Base-by-base conservation (phyloP, 1,140 invertebrate genomes). In the Diorhabda elongata region DNA sequence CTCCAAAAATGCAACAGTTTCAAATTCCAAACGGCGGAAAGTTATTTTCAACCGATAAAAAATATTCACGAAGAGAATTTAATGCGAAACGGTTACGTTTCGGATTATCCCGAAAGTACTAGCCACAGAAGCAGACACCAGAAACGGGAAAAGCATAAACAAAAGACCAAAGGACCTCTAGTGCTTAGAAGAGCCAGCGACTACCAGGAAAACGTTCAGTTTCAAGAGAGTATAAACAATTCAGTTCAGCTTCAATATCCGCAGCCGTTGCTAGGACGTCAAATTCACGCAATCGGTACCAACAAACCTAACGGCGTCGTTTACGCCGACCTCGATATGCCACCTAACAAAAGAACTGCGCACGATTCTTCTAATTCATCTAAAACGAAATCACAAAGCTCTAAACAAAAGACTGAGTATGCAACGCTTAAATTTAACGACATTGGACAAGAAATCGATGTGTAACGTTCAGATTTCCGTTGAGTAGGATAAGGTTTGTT, bases 361-460 rank as follows among this genome's bases (percentile, higher is more conserved):
- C 65, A 72, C 47, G 67, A 70, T 4, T 69, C 67, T 2, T 8
- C 47, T n/a, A 66, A 60, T 56, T 73, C 70, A 5, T 69, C 66
- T 11, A 71, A 71, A 58, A 73, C 64, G 58, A 71, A 73, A 56
- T 52, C 47, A 52, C 75, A 74, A 71, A 80, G 79, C 68, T 68
- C 72, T 43, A 79, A 80, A 75, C 70, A 73, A 68, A 83, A 83
- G 80, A 89, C 87, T 76, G 89, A 92, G 79, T 91, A 92, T 78
- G 87, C 89, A 58, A 89, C 90, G 74, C 85, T 92, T 70, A 90
- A 90, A 81, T 92, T 92, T 82, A 89, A 91, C 78, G 91, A 92
- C 78, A 84, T 89, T 70, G 87, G 87, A 75, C 86, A 88, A 78
- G 88, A 89, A 81, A 92, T 93, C 76, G 90, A 92, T 81, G 90